Percentiles rank a stretch among this genome's conserved stretches.
phyloP scores from a whole-genome alignment of 2,113 vertebrate genomes.

The Dinomys branickii region DNA sequence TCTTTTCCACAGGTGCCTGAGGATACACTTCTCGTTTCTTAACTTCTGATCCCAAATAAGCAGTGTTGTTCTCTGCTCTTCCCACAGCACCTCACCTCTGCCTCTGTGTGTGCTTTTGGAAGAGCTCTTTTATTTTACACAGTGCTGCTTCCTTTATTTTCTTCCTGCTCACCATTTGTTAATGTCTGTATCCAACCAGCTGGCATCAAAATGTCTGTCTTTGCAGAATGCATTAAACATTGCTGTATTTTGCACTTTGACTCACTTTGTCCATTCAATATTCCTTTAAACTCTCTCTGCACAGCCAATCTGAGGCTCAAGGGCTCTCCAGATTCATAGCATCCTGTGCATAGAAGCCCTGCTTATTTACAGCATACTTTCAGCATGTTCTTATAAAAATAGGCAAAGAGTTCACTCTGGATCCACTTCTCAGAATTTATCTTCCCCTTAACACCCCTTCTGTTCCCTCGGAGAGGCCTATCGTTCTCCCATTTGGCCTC shows the following conservation, averaged over 20 bases:
- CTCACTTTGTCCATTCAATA: not conserved
- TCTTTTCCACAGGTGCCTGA: not conserved
- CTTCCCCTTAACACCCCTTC: not conserved
- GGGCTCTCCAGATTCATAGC: constrained; percentile 58
- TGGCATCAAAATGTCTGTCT: not conserved
- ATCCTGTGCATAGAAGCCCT: constrained; percentile 1
- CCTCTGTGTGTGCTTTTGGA: not conserved
- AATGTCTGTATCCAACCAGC: not conserved
- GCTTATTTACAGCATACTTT: constrained; percentile 58
- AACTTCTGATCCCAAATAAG: constrained; percentile 23
- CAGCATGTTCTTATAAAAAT: constrained; percentile 2
- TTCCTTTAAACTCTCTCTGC: constrained; percentile 26
- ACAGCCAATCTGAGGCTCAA: constrained; percentile 15
- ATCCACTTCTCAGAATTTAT: constrained; percentile 51
- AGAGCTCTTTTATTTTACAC: not conserved
- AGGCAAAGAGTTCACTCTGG: constrained; percentile 27
- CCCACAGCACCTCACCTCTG: not conserved
- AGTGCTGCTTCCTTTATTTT: not conserved
- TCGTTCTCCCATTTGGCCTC: constrained; percentile 16
- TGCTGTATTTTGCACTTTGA: constrained; percentile 52
- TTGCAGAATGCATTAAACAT: constrained; percentile 63
- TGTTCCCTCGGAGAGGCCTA: not conserved
- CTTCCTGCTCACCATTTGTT: not conserved
- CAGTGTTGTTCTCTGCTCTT: not conserved
- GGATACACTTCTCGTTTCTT: constrained; percentile 22